Base-by-base conservation (phyloP, 2,113 vertebrate genomes). In the Cottus gobio region DNA sequence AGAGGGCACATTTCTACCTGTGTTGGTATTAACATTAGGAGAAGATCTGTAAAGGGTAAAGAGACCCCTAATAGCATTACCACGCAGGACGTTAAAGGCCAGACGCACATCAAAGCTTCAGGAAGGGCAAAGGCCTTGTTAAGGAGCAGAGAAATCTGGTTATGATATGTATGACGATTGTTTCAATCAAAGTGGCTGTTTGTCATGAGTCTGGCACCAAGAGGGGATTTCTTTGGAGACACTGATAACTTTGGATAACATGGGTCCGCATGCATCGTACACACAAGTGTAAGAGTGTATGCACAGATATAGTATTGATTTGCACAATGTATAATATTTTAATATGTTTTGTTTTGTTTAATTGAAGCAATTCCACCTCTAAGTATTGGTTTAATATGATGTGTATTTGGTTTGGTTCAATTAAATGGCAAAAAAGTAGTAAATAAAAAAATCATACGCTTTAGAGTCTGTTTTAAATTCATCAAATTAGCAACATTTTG, bases 101-200 rank as follows among this genome's bases (percentile, higher is more conserved):
- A 91, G 84, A 77, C 11, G 67, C 79, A 84, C 71, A 88, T 85
- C 82, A 77, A 79, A 82, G 85, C 52, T 64, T 67, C 75, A 39
- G 65, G 85, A 91, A 92, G 79, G 87, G 77, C 89, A 86, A 79
- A 87, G 90, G 87, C 28, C 86, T 92, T 79, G 75, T 89, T 89
- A 89, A 72, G 60, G 26, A 57, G 20, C 68, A 73, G 62, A 63
- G 61, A 46, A 57, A 89, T 85, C 85, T 86, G 84, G 76, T 87
- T 71, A 10, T 70, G 62, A 83, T 90, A 84, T 87, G 83, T 62
- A 82, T 72, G 72, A 84, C 85, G 85, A 80, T 87, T 85, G 72
- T 76, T 85, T 80, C 78, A 87, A 80, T 92, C 80, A 76, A 26
- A 76, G 44, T 2, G 44, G 80, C 76, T 85, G 75, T 90, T 88